These are phyloP conservation scores for Pammene fasciana DNA, from an alignment of 2,888 invertebrate species.

Conservation along the genomic window DNA sequence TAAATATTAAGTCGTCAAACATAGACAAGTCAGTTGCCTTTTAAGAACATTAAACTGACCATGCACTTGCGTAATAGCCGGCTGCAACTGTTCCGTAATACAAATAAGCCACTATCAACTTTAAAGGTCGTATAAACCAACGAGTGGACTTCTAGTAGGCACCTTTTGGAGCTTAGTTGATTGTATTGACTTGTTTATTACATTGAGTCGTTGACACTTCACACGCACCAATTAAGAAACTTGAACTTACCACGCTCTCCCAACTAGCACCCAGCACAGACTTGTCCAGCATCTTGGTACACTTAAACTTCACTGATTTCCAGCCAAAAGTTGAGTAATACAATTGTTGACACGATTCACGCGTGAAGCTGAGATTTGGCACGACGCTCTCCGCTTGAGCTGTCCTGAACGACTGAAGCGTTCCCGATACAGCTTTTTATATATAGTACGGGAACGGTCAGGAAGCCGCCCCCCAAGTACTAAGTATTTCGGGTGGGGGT, in stretches of 20 bases:
- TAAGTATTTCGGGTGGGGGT: slow-evolving; percentile 47
- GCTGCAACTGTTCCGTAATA: slow-evolving; percentile 58
- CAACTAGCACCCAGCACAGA: slow-evolving; percentile 76
- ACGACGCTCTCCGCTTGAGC: slow-evolving; percentile 67
- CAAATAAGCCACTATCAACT: slow-evolving; percentile 48
- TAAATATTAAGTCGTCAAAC: slow-evolving; percentile 39
- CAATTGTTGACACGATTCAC: slow-evolving; percentile 65
- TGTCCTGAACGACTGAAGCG: slow-evolving; percentile 78
- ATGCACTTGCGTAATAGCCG: slow-evolving; percentile 72
- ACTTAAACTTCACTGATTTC: slow-evolving; percentile 45
- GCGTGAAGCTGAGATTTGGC: slow-evolving; percentile 67
- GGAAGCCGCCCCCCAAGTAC: slow-evolving; percentile 30
- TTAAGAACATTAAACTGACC: slow-evolving; percentile 69
- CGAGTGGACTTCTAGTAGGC: neutral
- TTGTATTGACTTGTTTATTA: slow-evolving; percentile 42
- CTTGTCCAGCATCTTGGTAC: slow-evolving; percentile 74
- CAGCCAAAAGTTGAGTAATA: slow-evolving; percentile 49
- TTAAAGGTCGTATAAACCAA: slow-evolving; percentile 31
- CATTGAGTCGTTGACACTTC: slow-evolving; percentile 34
- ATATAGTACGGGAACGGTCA: slow-evolving; percentile 63
- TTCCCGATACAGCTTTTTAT: slow-evolving; percentile 70
- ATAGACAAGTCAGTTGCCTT: slow-evolving; percentile 74
- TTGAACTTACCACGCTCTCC: slow-evolving; percentile 78
- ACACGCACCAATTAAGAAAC: slow-evolving; percentile 23
- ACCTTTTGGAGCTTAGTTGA: slow-evolving; percentile 40